These are phyloP conservation scores for Excalfactoria chinensis DNA, from an alignment of 2,113 vertebrate genomes.

Conservation along the genomic window DNA sequence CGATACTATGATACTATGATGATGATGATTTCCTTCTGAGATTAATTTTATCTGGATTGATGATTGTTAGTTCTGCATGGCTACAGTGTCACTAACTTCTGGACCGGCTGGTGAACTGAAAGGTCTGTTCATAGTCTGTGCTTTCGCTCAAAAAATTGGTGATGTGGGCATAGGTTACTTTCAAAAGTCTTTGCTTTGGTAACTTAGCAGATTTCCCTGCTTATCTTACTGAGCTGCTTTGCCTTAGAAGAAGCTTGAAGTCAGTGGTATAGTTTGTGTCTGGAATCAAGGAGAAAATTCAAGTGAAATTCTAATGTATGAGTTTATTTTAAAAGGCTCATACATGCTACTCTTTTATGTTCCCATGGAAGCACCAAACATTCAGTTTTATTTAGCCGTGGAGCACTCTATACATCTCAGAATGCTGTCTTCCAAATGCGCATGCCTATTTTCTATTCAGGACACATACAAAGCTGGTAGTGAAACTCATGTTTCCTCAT, in stretches of 20 bases:
- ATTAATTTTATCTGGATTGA: constrained; percentile 21
- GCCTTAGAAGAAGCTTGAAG: background rate
- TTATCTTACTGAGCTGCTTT: background rate
- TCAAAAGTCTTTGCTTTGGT: background rate
- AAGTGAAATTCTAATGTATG: background rate
- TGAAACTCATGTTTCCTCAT: background rate
- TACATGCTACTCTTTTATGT: background rate
- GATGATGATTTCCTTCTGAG: constrained; percentile 37
- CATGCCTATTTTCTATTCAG: constrained; percentile 35
- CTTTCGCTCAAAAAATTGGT: background rate
- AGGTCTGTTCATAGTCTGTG: background rate
- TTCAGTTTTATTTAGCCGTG: background rate
- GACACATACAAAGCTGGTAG: background rate
- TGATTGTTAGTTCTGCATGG: background rate
- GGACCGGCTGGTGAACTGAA: background rate
- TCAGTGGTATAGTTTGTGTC: background rate
- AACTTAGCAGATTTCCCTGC: background rate
- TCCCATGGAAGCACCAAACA: background rate
- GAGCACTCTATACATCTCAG: background rate
- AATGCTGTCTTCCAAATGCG: background rate
- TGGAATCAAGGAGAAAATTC: background rate
- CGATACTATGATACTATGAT: too few relatives aligned
- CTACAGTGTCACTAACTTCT: background rate
- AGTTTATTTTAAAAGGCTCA: background rate
- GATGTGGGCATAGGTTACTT: background rate